A percentile compares a stretch with the other conserved stretches of the same genome.
Evolutionary conservation across 2,113 vertebrate genomes (phyloP).

Genomic region (Tichodroma muraria): DNA sequence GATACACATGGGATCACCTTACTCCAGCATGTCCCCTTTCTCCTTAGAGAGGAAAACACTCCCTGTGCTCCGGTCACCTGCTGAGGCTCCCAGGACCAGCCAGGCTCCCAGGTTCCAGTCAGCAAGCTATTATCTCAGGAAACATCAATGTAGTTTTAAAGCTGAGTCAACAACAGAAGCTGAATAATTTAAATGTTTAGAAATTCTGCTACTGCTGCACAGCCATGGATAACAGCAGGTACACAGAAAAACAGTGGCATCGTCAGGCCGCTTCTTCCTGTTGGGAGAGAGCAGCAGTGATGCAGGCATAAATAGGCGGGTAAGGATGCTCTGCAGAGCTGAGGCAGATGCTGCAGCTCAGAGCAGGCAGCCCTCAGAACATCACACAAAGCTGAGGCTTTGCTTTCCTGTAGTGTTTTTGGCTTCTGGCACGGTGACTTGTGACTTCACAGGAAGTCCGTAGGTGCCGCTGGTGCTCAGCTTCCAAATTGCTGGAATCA

Average conservation of each 20-base stretch:
- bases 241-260: not conserved
- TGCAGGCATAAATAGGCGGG: not conserved
- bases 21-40: not conserved
- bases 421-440: not conserved
- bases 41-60: not conserved
- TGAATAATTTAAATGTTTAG: slow-evolving; percentile 23
- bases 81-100: not conserved
- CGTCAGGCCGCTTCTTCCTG: not conserved
- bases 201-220: not conserved
- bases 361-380: not conserved
- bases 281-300: not conserved
- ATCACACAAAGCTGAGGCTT: not conserved
- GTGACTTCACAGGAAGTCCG: not conserved
- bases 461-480: not conserved
- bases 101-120: not conserved
- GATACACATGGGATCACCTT: not conserved
- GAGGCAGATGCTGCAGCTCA: not conserved
- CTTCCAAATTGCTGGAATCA: not conserved
- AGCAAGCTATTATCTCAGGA: not conserved
- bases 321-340: not conserved
- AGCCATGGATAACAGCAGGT: not conserved
- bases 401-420: not conserved
- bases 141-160: not conserved
- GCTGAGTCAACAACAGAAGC: slow-evolving; percentile 5
- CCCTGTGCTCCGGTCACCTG: not conserved